Evolutionary conservation across 2,113 vertebrate genomes (phyloP).

Genomic region (Catharus bicknelli): DNA sequence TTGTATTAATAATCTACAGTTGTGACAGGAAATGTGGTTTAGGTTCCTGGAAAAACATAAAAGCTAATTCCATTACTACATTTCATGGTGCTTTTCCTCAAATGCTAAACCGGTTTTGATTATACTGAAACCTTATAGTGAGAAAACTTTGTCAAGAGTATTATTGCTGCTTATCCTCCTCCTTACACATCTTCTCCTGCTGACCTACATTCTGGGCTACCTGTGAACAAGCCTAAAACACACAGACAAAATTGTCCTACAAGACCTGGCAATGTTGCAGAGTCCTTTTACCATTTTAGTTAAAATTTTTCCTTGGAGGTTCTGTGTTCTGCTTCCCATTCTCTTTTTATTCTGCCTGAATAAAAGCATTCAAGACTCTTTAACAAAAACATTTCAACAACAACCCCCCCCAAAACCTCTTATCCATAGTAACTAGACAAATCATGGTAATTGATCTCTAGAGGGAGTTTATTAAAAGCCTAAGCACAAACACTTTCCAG

Average conservation of each 20-base stretch:
- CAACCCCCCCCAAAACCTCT: constrained; percentile 53
- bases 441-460: constrained; percentile 73
- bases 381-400: constrained; percentile 50
- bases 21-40: constrained; percentile 83
- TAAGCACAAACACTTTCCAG: constrained; percentile 71
- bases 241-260: not conserved
- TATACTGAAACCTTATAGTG: constrained; percentile 68
- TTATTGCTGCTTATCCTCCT: constrained; percentile 29
- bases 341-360: not conserved
- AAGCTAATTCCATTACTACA: constrained; percentile 81
- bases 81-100: constrained; percentile 78
- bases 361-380: constrained; percentile 30
- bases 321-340: not conserved
- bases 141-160: constrained; percentile 60
- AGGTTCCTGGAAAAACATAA: constrained; percentile 81
- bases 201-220: constrained; percentile 58
- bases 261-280: not conserved
- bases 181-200: not conserved
- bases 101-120: constrained; percentile 76
- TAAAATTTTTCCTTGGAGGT: not conserved
- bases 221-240: constrained; percentile 46
- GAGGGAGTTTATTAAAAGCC: constrained; percentile 74
- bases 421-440: constrained; percentile 70
- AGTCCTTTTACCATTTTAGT: not conserved
- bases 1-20: constrained; percentile 79